Percentiles rank a stretch among this genome's conserved stretches.
These are phyloP conservation scores for Promerops cafer DNA, from an alignment of 2,113 vertebrate genomes.

Conservation along the genomic window DNA sequence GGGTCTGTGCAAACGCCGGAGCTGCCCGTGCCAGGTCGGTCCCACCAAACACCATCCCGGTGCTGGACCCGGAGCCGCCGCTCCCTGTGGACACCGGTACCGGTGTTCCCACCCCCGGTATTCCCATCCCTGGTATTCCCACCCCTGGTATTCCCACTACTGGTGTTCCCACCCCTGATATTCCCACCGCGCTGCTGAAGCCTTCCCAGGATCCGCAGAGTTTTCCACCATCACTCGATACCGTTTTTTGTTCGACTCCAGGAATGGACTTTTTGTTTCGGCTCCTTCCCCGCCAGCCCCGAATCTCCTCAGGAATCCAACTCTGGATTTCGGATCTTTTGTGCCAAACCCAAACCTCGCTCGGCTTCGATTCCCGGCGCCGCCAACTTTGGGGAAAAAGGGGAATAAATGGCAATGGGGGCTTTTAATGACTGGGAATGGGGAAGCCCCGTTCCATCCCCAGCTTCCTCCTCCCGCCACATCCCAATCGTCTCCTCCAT, in stretches of 20 bases:
- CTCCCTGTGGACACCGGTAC: neutral
- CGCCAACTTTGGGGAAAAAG: accelerated
- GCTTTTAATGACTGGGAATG: neutral
- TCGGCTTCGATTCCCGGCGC: neutral
- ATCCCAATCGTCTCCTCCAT: neutral
- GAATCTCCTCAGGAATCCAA: neutral
- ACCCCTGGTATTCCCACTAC: accelerated
- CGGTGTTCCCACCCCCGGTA: accelerated
- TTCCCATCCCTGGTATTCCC: accelerated
- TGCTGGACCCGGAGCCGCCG: accelerated
- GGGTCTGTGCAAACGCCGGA: accelerated
- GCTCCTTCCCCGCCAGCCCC: neutral
- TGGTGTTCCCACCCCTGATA: accelerated
- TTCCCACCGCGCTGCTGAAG: accelerated
- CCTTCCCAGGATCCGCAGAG: accelerated
- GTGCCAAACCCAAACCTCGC: neutral
- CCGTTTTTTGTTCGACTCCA: neutral
- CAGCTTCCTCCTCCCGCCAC: neutral
- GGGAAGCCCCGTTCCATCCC: neutral
- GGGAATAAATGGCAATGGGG: neutral
- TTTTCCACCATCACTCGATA: accelerated
- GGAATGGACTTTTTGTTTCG: neutral
- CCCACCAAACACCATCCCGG: accelerated
- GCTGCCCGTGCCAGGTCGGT: accelerated
- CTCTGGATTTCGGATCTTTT: neutral